Evolutionary conservation across 2,797 vertebrate genomes (phyloP).

Genomic region (Peromyscus melanophrys): DNA sequence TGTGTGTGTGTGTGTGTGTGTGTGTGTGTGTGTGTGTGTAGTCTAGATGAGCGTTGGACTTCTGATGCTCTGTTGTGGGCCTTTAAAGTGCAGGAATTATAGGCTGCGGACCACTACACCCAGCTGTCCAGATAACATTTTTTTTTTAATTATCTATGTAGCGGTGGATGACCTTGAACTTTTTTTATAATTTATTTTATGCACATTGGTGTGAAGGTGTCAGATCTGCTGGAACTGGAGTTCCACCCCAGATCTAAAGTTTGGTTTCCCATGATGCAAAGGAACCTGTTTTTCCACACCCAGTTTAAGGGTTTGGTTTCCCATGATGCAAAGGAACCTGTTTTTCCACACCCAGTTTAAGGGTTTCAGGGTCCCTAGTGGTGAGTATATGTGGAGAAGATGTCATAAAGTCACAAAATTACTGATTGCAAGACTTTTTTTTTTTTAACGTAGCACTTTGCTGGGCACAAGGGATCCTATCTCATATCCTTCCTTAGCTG

Average conservation of each 20-base stretch:
- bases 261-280: slow-evolving; percentile 43
- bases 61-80: not conserved
- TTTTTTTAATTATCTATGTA: not conserved
- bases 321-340: slow-evolving; percentile 52
- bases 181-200: too few relatives aligned
- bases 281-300: slow-evolving; percentile 46
- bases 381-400: not conserved
- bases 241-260: too few relatives aligned
- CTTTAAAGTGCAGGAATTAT: not conserved
- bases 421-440: not conserved
- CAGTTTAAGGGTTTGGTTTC: not conserved
- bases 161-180: too few relatives aligned
- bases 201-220: too few relatives aligned
- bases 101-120: not conserved
- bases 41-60: not conserved
- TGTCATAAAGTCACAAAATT: not conserved
- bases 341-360: not conserved
- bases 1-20: too few relatives aligned
- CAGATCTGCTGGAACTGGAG: too few relatives aligned
- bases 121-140: not conserved
- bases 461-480: not conserved
- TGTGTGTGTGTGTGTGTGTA: too few relatives aligned
- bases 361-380: not conserved
- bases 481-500: not conserved
- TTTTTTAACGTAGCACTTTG: not conserved